phyloP scores from a whole-genome alignment of 2,888 invertebrate genomes.

The Camptogramma bilineatum region DNA sequence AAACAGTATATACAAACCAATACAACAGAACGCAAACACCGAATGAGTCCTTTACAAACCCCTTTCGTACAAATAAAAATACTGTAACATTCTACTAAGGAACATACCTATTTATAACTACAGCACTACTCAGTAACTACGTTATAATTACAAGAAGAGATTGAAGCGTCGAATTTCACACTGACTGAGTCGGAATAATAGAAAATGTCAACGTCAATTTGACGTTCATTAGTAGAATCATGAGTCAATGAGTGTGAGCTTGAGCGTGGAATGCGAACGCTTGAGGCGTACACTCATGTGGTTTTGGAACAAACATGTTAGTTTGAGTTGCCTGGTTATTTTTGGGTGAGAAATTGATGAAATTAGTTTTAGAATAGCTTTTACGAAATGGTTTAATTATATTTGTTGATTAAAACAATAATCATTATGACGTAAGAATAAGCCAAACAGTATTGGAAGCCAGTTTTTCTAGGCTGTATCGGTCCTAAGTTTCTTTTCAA shows the following conservation, averaged over 20 bases:
- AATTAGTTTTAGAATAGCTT: background rate
- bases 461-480: too few species aligned
- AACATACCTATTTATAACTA: slow-evolving; percentile 79
- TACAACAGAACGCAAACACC: slow-evolving; percentile 50
- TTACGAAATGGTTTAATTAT: too few species aligned
- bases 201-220: slow-evolving; percentile 9
- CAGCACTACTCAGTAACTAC: slow-evolving; percentile 71
- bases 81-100: slow-evolving; percentile 52
- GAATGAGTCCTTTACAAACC: slow-evolving; percentile 38
- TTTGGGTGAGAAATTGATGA: background rate
- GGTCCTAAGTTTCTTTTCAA: too few species aligned
- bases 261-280: slow-evolving; percentile 9
- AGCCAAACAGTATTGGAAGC: too few species aligned
- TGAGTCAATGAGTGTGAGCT: slow-evolving; percentile 2
- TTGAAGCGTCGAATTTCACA: slow-evolving; percentile 50
- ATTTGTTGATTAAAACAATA: too few species aligned
- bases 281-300: background rate
- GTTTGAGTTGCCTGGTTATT: background rate
- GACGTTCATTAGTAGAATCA: slow-evolving; percentile 7
- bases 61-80: slow-evolving; percentile 37
- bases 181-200: slow-evolving; percentile 42
- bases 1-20: slow-evolving; percentile 82
- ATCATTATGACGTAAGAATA: too few species aligned
- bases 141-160: slow-evolving; percentile 76
- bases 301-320: background rate